These are phyloP conservation scores for Oegoconia quadripuncta DNA, from an alignment of 2,888 invertebrate species.

Conservation along the genomic window DNA sequence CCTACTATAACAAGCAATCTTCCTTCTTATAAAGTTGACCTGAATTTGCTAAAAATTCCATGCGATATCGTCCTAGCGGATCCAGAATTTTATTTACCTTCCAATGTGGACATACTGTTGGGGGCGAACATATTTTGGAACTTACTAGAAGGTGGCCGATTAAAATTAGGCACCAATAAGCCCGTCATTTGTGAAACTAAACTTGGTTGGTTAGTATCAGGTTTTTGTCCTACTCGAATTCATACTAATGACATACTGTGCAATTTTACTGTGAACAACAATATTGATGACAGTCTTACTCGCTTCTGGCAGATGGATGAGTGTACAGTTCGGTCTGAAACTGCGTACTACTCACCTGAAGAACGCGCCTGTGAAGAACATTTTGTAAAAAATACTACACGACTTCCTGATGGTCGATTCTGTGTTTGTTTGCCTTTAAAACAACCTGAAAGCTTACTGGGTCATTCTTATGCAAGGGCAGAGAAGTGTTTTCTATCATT, in stretches of 20 bases:
- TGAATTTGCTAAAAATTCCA: conserved; percentile 18
- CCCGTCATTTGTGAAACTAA: conserved; percentile 14
- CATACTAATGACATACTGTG: not conserved
- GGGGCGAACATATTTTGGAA: conserved; percentile 27
- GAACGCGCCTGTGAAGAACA: conserved; percentile 19
- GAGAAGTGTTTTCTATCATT: conserved; percentile 7
- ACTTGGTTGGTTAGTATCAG: conserved; percentile 19
- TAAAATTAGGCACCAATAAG: conserved; percentile 17
- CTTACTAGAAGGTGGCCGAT: conserved; percentile 17
- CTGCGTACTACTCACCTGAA: conserved; percentile 15
- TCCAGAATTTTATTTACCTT: conserved; percentile 22
- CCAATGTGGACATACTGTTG: conserved; percentile 21
- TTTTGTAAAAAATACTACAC: conserved; percentile 17
- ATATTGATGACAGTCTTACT: conserved; percentile 8
- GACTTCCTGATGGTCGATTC: conserved; percentile 18
- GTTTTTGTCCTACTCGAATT: conserved; percentile 5
- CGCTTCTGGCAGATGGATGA: conserved; percentile 22
- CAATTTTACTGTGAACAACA: not conserved
- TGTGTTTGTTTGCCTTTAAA: conserved; percentile 18
- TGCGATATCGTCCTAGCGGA: conserved; percentile 21
- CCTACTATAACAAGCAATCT: conserved; percentile 20
- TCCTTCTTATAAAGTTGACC: conserved; percentile 13
- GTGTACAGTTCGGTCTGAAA: conserved; percentile 6
- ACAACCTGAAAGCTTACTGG: conserved; percentile 9
- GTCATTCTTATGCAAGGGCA: conserved; percentile 15